phyloP scores from a whole-genome alignment of 2,888 invertebrate species.

The Alentia gelatinosa region DNA sequence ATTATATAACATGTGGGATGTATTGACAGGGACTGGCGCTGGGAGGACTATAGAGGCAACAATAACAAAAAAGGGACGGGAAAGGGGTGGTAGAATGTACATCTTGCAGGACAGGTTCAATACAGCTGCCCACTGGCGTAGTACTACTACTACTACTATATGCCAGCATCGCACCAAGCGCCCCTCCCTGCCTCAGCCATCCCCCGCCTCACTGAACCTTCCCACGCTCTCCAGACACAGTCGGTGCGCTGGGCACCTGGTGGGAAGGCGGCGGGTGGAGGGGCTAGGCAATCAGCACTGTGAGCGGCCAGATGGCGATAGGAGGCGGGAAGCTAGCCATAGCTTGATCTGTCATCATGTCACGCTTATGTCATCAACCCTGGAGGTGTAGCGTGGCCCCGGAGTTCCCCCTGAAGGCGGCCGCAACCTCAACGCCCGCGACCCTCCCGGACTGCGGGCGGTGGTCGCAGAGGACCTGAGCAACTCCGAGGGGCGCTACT shows the following conservation, averaged over 20 bases:
- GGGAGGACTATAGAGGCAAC: no score
- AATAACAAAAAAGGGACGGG: no score
- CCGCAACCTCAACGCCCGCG: not conserved
- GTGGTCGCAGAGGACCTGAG: constrained; percentile 1
- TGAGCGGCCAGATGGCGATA: not conserved
- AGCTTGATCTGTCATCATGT: not conserved
- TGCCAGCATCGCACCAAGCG: no score
- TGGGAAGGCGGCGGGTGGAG: not conserved
- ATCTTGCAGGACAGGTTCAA: no score
- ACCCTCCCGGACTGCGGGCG: not conserved
- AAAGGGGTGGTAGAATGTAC: not conserved
- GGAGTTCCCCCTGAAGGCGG: not conserved
- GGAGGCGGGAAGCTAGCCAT: not conserved
- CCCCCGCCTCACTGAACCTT: not conserved
- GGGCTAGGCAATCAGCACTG: not conserved
- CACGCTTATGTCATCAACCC: not conserved
- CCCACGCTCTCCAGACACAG: not conserved
- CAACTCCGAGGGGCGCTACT: not conserved
- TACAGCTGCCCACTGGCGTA: no score
- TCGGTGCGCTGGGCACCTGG: not conserved
- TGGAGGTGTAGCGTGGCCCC: not conserved
- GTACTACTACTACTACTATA: no score
- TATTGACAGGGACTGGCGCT: no score
- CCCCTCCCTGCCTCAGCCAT: not conserved
- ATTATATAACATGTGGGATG: no score